phyloP scores from a whole-genome alignment of 2,113 vertebrate species.

The Cephalopterus ornatus region DNA sequence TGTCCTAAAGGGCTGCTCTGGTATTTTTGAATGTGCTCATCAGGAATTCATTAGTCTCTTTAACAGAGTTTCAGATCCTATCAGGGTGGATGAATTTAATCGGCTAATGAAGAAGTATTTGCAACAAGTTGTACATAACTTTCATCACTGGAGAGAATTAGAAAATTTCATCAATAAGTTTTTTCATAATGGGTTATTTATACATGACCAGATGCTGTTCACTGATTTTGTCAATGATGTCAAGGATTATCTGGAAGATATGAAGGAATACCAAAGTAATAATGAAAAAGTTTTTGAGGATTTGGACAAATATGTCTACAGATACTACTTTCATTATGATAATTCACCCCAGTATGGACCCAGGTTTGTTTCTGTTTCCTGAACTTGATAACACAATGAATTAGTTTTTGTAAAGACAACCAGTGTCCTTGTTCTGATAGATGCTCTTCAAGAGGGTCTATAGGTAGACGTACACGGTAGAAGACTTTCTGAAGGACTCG shows the following conservation, averaged over 20 bases:
- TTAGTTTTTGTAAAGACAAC: not conserved
- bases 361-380: conserved; percentile 81
- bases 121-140: conserved; percentile 84
- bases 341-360: conserved; percentile 77
- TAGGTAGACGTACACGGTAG: not conserved
- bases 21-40: conserved; percentile 86
- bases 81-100: conserved; percentile 87
- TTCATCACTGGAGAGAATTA: conserved; percentile 92
- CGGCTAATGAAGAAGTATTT: conserved; percentile 87
- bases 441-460: not conserved
- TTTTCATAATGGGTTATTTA: conserved; percentile 91
- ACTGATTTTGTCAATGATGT: conserved; percentile 91
- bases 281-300: conserved; percentile 81
- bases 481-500: not conserved
- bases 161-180: conserved; percentile 86
- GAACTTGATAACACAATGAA: conserved; percentile 49
- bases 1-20: conserved; percentile 78
- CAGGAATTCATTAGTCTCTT: conserved; percentile 86
- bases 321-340: conserved; percentile 87
- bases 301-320: conserved; percentile 88
- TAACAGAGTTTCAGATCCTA: conserved; percentile 83
- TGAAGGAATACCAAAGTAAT: conserved; percentile 82
- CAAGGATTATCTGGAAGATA: conserved; percentile 87
- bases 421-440: not conserved
- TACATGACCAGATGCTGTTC: conserved; percentile 94